These are phyloP conservation scores for Limenitis camilla DNA, from an alignment of 2,888 invertebrate species.

Conservation along the genomic window DNA sequence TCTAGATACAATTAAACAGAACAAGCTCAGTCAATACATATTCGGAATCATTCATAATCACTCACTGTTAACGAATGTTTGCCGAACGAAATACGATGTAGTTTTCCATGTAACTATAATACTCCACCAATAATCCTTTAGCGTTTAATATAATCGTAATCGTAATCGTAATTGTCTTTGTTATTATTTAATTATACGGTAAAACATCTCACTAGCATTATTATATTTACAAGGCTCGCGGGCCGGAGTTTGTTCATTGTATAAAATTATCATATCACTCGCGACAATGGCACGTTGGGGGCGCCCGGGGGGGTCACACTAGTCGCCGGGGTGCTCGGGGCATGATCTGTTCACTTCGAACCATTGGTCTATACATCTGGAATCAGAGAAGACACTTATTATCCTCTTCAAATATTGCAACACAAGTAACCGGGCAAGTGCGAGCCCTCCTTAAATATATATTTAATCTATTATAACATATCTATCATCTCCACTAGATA, in stretches of 20 bases:
- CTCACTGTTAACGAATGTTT: constrained; percentile 35
- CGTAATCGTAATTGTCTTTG: constrained; percentile 62
- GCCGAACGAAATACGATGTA: constrained; percentile 55
- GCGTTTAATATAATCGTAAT: constrained; percentile 51
- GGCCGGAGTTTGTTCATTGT: constrained; percentile 64
- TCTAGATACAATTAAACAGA: no score
- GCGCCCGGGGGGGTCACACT: constrained; percentile 46
- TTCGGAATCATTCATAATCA: not conserved
- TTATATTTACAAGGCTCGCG: constrained; percentile 61
- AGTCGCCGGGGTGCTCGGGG: constrained; percentile 98
- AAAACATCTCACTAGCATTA: constrained; percentile 70
- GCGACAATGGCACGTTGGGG: constrained; percentile 48
- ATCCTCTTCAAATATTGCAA: not conserved
- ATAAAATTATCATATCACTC: constrained; percentile 69
- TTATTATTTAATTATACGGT: constrained; percentile 52
- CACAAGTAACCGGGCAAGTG: no score
- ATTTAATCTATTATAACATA: no score
- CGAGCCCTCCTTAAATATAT: no score
- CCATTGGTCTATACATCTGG: constrained; percentile 99
- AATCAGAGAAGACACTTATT: constrained; percentile 43
- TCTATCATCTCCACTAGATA: no score
- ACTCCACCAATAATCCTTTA: constrained; percentile 56
- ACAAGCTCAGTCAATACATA: not conserved
- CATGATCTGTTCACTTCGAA: constrained; percentile 99
- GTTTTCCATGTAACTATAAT: constrained; percentile 50